Conservation (phyloP, 2,797 vertebrate genomes). For the Enteromius argenteus region DNA sequence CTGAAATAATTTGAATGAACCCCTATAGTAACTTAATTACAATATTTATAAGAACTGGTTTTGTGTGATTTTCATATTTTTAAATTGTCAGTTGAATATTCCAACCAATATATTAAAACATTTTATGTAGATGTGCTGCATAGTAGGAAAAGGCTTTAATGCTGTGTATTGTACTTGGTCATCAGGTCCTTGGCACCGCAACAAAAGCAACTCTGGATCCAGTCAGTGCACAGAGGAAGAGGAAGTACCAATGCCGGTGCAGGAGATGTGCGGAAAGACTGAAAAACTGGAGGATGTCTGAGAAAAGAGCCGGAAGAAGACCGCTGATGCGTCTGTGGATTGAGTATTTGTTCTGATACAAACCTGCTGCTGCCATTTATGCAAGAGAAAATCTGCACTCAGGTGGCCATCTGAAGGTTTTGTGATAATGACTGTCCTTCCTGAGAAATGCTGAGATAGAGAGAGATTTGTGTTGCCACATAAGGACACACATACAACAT, state of each 20-base stretch:
- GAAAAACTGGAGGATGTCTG: conserved; percentile 64
- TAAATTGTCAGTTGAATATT: background rate
- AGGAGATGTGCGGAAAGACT: conserved; percentile 73
- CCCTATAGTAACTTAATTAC: background rate
- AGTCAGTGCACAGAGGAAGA: conserved; percentile 60
- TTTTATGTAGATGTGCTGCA: too few species aligned
- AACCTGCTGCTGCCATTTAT: conserved; percentile 10
- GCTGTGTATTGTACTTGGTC: conserved; percentile 15
- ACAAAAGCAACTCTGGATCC: conserved; percentile 20
- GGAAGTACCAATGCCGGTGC: conserved; percentile 70
- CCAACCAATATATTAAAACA: background rate
- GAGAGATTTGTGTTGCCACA: background rate
- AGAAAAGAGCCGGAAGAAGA: conserved; percentile 44
- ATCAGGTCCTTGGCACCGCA: conserved; percentile 52
- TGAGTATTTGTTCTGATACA: conserved; percentile 36
- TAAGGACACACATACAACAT: conserved; percentile 1
- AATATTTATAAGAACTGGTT: background rate
- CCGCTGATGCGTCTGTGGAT: conserved; percentile 38
- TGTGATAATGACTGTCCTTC: conserved; percentile 30
- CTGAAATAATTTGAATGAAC: background rate
- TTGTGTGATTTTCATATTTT: background rate
- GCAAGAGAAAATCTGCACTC: background rate
- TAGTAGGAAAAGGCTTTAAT: background rate
- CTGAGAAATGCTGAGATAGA: conserved; percentile 23
- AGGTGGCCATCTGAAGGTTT: background rate